These are phyloP conservation scores for Phlogophora meticulosa DNA, from an alignment of 2,888 invertebrate species.

Conservation along the genomic window DNA sequence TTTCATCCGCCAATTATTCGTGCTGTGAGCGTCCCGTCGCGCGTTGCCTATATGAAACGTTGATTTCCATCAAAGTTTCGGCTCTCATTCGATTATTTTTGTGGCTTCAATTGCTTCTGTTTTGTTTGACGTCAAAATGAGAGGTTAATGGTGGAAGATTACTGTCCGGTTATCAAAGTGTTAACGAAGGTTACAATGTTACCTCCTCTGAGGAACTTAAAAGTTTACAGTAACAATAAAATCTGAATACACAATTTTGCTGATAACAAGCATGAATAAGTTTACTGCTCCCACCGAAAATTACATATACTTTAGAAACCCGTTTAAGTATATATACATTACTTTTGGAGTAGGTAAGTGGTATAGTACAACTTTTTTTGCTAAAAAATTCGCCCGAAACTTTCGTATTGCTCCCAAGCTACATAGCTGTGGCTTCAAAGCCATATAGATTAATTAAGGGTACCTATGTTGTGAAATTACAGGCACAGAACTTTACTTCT, in stretches of 20 bases:
- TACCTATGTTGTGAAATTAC: not conserved
- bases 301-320: not conserved
- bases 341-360: too few species aligned
- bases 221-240: not conserved
- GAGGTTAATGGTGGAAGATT: not conserved
- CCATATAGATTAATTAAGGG: not conserved
- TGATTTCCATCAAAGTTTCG: slow-evolving; percentile 27
- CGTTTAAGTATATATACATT: too few species aligned
- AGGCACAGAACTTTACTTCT: not conserved
- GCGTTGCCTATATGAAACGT: slow-evolving; percentile 24
- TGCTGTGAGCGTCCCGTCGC: slow-evolving; percentile 39
- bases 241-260: not conserved
- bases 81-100: slow-evolving; percentile 27
- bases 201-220: not conserved
- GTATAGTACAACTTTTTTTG: too few species aligned
- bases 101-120: slow-evolving; percentile 33
- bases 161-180: not conserved
- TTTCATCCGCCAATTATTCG: slow-evolving; percentile 48
- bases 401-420: not conserved
- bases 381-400: too few species aligned
- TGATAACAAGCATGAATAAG: not conserved
- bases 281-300: not conserved
- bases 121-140: slow-evolving; percentile 15
- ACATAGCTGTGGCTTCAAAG: not conserved
- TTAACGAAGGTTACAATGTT: not conserved